These are phyloP conservation scores for Ciconia nigra DNA, from an alignment of 2,797 vertebrate species.

Conservation along the genomic window DNA sequence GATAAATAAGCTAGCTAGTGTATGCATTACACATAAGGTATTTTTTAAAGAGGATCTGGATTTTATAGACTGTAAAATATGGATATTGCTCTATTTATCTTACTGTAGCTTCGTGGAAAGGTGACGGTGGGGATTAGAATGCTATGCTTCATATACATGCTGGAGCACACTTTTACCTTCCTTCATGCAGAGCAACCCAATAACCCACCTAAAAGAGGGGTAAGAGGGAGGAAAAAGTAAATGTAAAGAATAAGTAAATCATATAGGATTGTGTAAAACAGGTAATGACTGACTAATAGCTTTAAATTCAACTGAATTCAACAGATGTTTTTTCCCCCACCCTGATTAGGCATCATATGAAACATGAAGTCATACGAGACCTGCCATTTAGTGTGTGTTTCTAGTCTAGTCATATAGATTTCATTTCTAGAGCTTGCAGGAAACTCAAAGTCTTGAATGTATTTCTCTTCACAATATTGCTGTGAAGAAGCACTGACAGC, in stretches of 20 bases:
- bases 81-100: constrained; percentile 79
- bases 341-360: neutral
- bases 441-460: neutral
- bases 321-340: neutral
- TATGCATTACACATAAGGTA: constrained; percentile 61
- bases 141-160: constrained; percentile 23
- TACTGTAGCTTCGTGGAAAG: constrained; percentile 69
- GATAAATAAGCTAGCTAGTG: constrained; percentile 72
- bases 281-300: neutral
- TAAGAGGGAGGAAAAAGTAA: neutral
- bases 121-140: constrained; percentile 65
- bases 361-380: neutral
- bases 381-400: neutral
- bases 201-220: neutral
- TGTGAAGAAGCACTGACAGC: neutral
- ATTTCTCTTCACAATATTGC: neutral
- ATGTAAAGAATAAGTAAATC: neutral
- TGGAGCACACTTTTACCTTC: neutral
- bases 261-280: neutral
- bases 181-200: neutral
- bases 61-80: constrained; percentile 80
- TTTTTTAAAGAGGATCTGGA: constrained; percentile 63
- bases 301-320: neutral
- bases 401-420: neutral
- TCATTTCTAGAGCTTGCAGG: neutral